phyloP scores from a whole-genome alignment of 2,113 vertebrate genomes.

The Rhegmatorhina hoffmannsi region DNA sequence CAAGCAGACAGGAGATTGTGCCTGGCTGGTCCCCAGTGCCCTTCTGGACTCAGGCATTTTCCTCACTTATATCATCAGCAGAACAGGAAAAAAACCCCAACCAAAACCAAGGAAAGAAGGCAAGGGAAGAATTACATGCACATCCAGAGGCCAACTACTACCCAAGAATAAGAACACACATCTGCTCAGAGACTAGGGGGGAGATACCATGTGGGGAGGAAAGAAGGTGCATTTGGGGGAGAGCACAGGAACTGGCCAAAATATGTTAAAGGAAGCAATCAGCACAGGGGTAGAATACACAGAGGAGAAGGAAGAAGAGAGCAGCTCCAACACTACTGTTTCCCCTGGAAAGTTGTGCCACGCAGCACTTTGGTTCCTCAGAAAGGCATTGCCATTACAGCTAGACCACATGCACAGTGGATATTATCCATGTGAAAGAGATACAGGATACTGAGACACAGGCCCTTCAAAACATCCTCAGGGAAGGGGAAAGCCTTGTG shows the following conservation, averaged over 20 bases:
- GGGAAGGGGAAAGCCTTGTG: neutral
- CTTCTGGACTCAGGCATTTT: neutral
- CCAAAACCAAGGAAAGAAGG: neutral
- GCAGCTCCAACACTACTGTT: neutral
- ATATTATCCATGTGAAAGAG: accelerated
- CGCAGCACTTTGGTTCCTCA: accelerated
- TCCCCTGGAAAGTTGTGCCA: neutral
- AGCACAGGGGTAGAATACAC: neutral
- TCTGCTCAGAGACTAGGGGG: neutral
- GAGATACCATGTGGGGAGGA: accelerated
- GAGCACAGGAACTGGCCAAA: neutral
- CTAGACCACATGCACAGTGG: too few species aligned
- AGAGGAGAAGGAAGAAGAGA: neutral
- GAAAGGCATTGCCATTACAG: neutral
- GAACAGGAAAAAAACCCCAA: neutral
- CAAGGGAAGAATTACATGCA: neutral
- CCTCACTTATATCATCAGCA: neutral
- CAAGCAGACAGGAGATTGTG: neutral
- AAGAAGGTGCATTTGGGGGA: neutral
- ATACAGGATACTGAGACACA: neutral
- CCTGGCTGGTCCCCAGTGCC: neutral
- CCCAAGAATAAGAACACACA: neutral
- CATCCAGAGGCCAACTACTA: neutral
- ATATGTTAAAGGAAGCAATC: neutral
- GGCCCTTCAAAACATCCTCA: neutral